phyloP scores from a whole-genome alignment of 2,888 invertebrate species.

The Mythimna lalbum region DNA sequence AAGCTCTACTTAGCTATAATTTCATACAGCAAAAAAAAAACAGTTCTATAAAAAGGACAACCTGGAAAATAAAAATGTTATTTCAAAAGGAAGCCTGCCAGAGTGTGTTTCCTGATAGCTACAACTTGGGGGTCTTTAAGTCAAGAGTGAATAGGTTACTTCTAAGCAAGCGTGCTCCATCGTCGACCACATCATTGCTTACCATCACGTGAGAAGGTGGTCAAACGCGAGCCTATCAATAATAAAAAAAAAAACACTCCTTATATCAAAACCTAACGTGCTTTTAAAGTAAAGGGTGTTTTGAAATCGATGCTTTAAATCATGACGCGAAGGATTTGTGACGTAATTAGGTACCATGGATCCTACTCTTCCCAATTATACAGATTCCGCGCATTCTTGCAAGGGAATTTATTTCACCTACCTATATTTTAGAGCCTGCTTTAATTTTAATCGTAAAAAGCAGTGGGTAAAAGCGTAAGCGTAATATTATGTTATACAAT shows the following conservation, averaged over 20 bases:
- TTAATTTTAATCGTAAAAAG: slow-evolving; percentile 19
- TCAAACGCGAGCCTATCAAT: too few species aligned
- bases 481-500: slow-evolving; percentile 25
- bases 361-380: slow-evolving; percentile 36
- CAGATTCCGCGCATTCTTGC: slow-evolving; percentile 33
- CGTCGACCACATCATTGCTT: too few species aligned
- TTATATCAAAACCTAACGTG: background rate
- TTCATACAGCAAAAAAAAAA: background rate
- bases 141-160: too few species aligned
- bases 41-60: background rate
- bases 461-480: background rate
- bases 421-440: slow-evolving; percentile 4
- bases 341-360: slow-evolving; percentile 40
- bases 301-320: slow-evolving; percentile 27
- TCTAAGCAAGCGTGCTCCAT: too few species aligned
- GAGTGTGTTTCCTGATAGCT: too few species aligned
- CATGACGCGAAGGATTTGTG: slow-evolving; percentile 31
- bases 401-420: slow-evolving; percentile 32
- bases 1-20: background rate
- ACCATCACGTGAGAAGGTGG: too few species aligned
- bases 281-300: background rate
- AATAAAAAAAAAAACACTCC: too few species aligned
- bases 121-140: too few species aligned
- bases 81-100: too few species aligned
- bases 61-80: background rate